Conservation (phyloP, 2,888 invertebrate genomes). For the Alcis repandata region DNA sequence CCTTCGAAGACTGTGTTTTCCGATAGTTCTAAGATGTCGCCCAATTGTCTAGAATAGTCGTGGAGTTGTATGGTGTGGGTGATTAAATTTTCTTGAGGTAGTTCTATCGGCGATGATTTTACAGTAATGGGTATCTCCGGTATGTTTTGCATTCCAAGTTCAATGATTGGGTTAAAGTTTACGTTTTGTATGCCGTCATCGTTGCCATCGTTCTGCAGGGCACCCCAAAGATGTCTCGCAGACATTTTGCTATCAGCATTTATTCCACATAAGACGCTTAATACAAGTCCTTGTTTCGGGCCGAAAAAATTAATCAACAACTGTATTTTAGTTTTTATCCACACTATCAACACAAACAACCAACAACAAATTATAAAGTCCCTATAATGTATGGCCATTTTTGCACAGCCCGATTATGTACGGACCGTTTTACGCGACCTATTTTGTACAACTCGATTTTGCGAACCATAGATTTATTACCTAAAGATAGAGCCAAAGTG, state of each 20-base stretch:
- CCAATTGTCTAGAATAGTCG: slow-evolving; percentile 69
- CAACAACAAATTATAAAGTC: too few relatives aligned
- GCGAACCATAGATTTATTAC: too few relatives aligned
- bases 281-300: too few relatives aligned
- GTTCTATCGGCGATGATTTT: slow-evolving; percentile 78
- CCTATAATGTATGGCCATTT: too few relatives aligned
- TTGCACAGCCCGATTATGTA: too few relatives aligned
- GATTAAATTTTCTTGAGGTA: slow-evolving; percentile 78
- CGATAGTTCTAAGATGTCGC: slow-evolving; percentile 72
- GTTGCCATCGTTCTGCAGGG: slow-evolving; percentile 71
- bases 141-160: slow-evolving; percentile 83
- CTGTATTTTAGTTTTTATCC: too few relatives aligned
- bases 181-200: slow-evolving; percentile 76
- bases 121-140: slow-evolving; percentile 81
- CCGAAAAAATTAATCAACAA: too few relatives aligned
- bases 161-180: slow-evolving; percentile 83
- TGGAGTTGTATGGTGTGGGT: slow-evolving; percentile 81
- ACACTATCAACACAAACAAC: too few relatives aligned
- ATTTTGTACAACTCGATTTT: too few relatives aligned
- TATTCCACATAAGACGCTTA: too few relatives aligned
- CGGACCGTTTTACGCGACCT: too few relatives aligned
- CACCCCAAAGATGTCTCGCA: slow-evolving; percentile 75
- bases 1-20: slow-evolving; percentile 75
- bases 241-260: slow-evolving; percentile 54
- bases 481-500: too few relatives aligned